Evolutionary conservation across 2,113 vertebrate species (phyloP).

Genomic region (Dromaius novaehollandiae): DNA sequence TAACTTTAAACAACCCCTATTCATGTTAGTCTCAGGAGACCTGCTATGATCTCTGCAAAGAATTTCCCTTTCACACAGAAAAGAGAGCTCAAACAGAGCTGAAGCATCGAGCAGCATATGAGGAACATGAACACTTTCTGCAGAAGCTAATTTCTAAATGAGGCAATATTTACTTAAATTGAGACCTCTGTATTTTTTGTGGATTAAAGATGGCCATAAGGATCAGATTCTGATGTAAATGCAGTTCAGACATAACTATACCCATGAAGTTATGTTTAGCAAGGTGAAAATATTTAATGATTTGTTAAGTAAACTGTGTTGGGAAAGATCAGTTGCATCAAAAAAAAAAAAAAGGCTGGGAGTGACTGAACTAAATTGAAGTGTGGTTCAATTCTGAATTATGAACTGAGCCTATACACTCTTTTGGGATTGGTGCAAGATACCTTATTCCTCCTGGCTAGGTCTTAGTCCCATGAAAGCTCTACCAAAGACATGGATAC

Average conservation of each 20-base stretch:
- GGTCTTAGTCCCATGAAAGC: neutral
- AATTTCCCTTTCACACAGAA: neutral
- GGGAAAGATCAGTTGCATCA: neutral
- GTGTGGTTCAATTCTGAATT: neutral
- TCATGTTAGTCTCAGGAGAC: neutral
- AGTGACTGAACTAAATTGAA: neutral
- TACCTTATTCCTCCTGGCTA: neutral
- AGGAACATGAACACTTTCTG: neutral
- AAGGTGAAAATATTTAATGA: neutral
- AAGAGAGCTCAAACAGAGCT: neutral
- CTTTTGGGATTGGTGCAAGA: neutral
- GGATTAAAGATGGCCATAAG: neutral
- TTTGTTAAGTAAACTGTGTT: neutral
- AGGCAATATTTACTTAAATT: neutral
- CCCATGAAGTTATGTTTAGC: neutral
- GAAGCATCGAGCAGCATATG: neutral
- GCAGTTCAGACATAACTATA: neutral
- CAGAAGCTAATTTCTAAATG: neutral
- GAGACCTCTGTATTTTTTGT: neutral
- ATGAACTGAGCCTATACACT: neutral
- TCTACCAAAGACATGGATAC: neutral
- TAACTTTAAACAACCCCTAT: neutral
- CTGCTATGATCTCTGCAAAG: neutral
- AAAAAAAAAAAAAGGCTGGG: neutral
- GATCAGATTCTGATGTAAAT: neutral